Percentiles rank a stretch among this genome's conserved stretches.
These are phyloP conservation scores for Clarias gariepinus DNA, from an alignment of 2,113 vertebrate species.

Conservation along the genomic window DNA sequence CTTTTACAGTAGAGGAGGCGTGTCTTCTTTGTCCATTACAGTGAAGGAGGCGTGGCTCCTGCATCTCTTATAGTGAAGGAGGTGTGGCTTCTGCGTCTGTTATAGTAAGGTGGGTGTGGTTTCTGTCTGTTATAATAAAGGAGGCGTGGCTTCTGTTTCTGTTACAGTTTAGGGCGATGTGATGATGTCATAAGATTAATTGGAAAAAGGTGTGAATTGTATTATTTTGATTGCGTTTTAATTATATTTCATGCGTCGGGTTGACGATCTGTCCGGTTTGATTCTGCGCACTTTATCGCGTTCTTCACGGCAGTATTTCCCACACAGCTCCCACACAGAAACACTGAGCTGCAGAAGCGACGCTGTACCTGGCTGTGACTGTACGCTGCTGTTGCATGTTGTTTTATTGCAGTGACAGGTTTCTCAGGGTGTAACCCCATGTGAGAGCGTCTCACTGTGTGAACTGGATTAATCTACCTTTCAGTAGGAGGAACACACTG, in stretches of 20 bases:
- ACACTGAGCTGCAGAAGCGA: too few species aligned
- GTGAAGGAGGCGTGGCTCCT: not conserved
- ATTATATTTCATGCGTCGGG: not conserved
- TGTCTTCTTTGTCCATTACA: not conserved
- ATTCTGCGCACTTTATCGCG: not conserved
- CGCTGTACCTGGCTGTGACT: not conserved
- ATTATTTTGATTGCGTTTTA: too few species aligned
- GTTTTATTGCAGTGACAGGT: not conserved
- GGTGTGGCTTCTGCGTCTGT: too few species aligned
- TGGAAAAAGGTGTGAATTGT: not conserved
- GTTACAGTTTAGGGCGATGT: not conserved
- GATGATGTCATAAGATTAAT: not conserved
- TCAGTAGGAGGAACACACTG: not conserved
- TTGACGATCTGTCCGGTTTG: not conserved
- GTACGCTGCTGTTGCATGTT: not conserved
- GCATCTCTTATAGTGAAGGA: not conserved
- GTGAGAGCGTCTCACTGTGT: not conserved
- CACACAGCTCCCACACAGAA: not conserved
- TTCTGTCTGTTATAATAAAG: too few species aligned
- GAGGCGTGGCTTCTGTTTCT: not conserved
- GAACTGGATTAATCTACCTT: conserved; percentile 17
- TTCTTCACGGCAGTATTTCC: not conserved
- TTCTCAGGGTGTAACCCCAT: not conserved
- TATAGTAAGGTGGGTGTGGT: not conserved
- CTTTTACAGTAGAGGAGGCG: not conserved